Evolutionary conservation across 2,888 invertebrate species (phyloP), one percentile per base, ranked within the genome.

Genomic region (Perizoma affinitatum): DNA sequence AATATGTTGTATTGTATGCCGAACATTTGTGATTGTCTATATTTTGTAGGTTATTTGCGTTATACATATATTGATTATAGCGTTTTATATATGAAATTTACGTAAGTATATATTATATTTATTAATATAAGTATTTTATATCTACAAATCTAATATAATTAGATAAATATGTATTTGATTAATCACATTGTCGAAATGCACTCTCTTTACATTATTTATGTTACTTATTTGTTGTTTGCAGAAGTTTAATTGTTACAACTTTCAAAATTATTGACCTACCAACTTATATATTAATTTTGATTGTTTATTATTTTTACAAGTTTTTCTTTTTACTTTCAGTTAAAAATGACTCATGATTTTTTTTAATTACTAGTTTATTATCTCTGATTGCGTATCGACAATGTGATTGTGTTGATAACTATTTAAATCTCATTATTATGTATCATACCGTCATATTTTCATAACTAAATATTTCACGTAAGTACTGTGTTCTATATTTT

Each of bases 21-120:
- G 83, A 81, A 81, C 80, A 79, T 83, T 82, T 82, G 84, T 85
- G 84, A 83, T 83, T 83, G 82, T 84, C 81, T 80, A 80, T 83
- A 80, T 80, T 78, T 79, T 82, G 79, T 82, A 84, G 78, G 76
- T 80, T 80, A 79, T 82, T 78, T 81, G 79, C 77, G 79, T 78
- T 73, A 73, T 72, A 74, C 7, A 22, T 22, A 22, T 79, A 77
- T 80, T 78, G 77, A 83, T 80, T 86, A 79, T 82, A 83, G 80
- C 86, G 82, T 79, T 79, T 81, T 81, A 80, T 78, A 63, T 66
- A 68, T 76, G 60, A 71, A 74, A 66, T 68, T 51, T 74, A 68
- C 58, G 65, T 70, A 67, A 66, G 69, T 67, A 65, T 72, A 67
- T 67, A 63, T 69, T 71, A 65, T 67, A 67, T 69, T 65, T 35